Evolutionary conservation across 2,113 vertebrate species (phyloP).

Genomic region (Hippocampus abdominalis): DNA sequence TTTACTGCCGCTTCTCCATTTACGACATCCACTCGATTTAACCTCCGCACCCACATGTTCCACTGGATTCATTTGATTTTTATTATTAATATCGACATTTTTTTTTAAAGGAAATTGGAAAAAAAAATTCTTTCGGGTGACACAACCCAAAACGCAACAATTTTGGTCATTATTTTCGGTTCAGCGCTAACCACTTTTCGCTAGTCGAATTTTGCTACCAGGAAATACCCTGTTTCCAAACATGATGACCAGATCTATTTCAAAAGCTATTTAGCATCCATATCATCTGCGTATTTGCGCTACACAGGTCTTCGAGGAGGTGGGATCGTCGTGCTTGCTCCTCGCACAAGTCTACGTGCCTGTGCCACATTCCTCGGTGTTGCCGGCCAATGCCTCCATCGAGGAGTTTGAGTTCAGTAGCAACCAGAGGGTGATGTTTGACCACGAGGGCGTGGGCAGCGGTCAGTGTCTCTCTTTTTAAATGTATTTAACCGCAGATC

Average conservation of each 20-base stretch:
- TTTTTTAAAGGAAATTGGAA: too few species aligned
- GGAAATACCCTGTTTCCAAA: too few species aligned
- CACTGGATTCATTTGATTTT: too few species aligned
- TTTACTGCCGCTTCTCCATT: neutral
- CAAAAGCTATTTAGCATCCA: too few species aligned
- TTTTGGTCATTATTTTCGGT: too few species aligned
- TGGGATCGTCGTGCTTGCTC: conserved; percentile 68
- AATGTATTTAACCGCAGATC: too few species aligned
- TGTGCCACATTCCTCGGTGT: conserved; percentile 81
- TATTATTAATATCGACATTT: too few species aligned
- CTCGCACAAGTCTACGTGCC: conserved; percentile 87
- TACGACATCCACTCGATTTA: neutral
- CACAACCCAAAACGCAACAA: too few species aligned
- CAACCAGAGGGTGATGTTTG: conserved; percentile 80
- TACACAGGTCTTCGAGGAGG: conserved; percentile 84
- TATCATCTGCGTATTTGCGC: neutral
- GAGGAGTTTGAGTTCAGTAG: conserved; percentile 95
- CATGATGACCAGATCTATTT: neutral
- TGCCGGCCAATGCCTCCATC: conserved; percentile 75
- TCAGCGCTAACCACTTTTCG: too few species aligned
- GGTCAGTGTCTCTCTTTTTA: conserved; percentile 63
- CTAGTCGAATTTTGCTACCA: too few species aligned
- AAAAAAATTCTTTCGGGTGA: too few species aligned
- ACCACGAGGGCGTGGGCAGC: conserved; percentile 94
- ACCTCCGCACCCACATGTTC: too few species aligned